These are phyloP conservation scores for Diglossa brunneiventris DNA, from an alignment of 2,113 vertebrate species.

Conservation along the genomic window DNA sequence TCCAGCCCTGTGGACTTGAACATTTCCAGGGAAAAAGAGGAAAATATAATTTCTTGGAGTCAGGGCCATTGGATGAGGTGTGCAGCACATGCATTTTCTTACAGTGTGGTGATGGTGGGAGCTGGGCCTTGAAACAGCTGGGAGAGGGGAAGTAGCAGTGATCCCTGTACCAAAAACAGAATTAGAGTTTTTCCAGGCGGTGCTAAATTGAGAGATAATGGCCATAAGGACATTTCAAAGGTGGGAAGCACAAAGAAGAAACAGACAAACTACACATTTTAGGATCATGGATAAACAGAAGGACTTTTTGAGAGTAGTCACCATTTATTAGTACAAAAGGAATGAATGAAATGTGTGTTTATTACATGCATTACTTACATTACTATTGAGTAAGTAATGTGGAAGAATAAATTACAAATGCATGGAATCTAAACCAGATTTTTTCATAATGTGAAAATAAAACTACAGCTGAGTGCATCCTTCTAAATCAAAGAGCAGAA, in stretches of 20 bases:
- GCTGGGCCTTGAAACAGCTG: neutral
- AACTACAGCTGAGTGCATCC: neutral
- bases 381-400: neutral
- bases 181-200: neutral
- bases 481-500: constrained; percentile 48
- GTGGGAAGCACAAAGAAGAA: neutral
- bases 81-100: neutral
- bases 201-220: neutral
- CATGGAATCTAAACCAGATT: neutral
- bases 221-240: neutral
- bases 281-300: neutral
- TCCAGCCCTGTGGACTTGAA: neutral
- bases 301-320: neutral
- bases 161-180: neutral
- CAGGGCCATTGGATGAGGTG: neutral
- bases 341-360: neutral
- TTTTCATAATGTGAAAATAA: constrained; percentile 16
- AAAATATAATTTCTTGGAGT: neutral
- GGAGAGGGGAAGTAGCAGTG: neutral
- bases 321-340: neutral
- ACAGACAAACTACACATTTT: neutral
- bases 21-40: neutral
- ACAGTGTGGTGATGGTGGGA: neutral
- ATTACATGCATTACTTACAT: neutral
- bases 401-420: constrained; percentile 16